A percentile compares a stretch with the other conserved stretches of the same genome.
Evolutionary conservation across 2,113 vertebrate species (phyloP).

Genomic region (Mus musculus): GRCm39 chr1:157417001-157417500

Average conservation of each 20-base stretch:
- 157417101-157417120: slow-evolving; percentile 72
- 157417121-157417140: slow-evolving; percentile 78
- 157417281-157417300: neutral
- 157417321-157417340: neutral
- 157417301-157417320: neutral
- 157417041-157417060: slow-evolving; percentile 14
- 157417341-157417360: neutral
- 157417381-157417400: accelerated
- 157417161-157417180: slow-evolving; percentile 64
- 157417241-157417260: neutral
- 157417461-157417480: neutral
- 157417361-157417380: neutral
- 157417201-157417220: slow-evolving; percentile 71
- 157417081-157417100: slow-evolving; percentile 61
- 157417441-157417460: neutral
- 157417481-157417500: neutral
- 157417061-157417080: slow-evolving; percentile 33
- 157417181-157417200: slow-evolving; percentile 64
- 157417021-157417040: neutral
- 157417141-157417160: slow-evolving; percentile 75
- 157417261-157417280: neutral
- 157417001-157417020: neutral
- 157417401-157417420: accelerated
- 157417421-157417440: accelerated
- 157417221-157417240: slow-evolving; percentile 38